Conservation (phyloP, 2,888 invertebrate genomes). For the Gonocerus acuteangulatus region DNA sequence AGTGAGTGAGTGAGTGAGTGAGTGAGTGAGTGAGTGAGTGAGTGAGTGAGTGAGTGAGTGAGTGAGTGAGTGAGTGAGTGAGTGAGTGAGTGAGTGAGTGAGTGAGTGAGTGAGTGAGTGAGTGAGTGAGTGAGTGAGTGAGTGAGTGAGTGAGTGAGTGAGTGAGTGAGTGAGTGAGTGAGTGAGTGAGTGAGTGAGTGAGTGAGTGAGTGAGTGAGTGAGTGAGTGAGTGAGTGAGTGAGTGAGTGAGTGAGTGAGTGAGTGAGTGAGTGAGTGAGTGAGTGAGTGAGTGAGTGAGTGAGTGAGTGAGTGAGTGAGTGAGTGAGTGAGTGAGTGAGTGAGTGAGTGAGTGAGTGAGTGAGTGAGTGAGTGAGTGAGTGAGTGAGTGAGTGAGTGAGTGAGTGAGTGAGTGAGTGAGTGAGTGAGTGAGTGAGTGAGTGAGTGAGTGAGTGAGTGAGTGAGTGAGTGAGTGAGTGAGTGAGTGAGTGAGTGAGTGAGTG, state of each 20-base stretch:
- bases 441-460: background rate
- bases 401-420: slow-evolving; percentile 1
- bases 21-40: too few species aligned
- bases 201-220: background rate
- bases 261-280: slow-evolving; percentile 3
- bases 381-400: background rate
- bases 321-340: background rate
- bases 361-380: slow-evolving; percentile 3
- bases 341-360: slow-evolving; percentile 1
- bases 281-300: background rate
- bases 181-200: slow-evolving; percentile 4
- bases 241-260: background rate
- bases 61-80: background rate
- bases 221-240: background rate
- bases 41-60: too few species aligned
- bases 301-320: background rate
- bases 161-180: slow-evolving; percentile 1
- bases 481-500: background rate
- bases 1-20: too few species aligned
- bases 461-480: background rate
- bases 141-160: background rate
- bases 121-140: background rate
- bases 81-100: slow-evolving; percentile 5
- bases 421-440: slow-evolving; percentile 1
- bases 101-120: slow-evolving; percentile 5